A percentile compares a stretch with the other conserved stretches of the same genome.
phyloP scores from a whole-genome alignment of 2,113 vertebrate species.

The Corydoras maculifer region DNA sequence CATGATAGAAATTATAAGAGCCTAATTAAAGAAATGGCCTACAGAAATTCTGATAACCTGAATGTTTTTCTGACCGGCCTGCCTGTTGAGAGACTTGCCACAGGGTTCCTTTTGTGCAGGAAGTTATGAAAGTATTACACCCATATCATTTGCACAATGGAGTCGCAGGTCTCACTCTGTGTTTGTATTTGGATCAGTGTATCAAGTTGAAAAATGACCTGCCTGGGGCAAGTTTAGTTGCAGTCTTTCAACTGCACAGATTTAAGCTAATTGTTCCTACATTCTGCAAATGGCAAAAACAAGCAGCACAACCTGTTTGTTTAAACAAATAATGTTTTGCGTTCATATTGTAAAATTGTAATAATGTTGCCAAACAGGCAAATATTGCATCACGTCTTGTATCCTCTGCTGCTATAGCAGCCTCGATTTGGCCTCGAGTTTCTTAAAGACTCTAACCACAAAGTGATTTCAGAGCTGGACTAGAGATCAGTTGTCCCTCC shows the following conservation, averaged over 20 bases:
- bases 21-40: slow-evolving; percentile 73
- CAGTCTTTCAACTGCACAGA: slow-evolving; percentile 26
- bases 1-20: slow-evolving; percentile 67
- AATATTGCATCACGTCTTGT: slow-evolving; percentile 28
- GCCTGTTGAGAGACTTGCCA: slow-evolving; percentile 62
- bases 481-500: slow-evolving; percentile 6
- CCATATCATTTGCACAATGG: slow-evolving; percentile 68
- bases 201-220: slow-evolving; percentile 44
- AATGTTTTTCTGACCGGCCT: slow-evolving; percentile 35
- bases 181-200: slow-evolving; percentile 42
- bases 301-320: slow-evolving; percentile 4
- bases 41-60: slow-evolving; percentile 65
- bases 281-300: slow-evolving; percentile 15
- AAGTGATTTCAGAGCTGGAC: slow-evolving; percentile 12
- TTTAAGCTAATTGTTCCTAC: slow-evolving; percentile 34
- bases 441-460: slow-evolving; percentile 32
- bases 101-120: slow-evolving; percentile 63
- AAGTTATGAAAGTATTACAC: slow-evolving; percentile 71
- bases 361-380: slow-evolving; percentile 25
- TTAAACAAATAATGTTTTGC: slow-evolving; percentile 2
- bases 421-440: slow-evolving; percentile 14
- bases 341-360: slow-evolving; percentile 17
- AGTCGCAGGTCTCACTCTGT: slow-evolving; percentile 60
- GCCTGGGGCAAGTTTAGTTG: slow-evolving; percentile 36
- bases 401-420: background rate